Percentiles rank a stretch among this genome's conserved stretches.
Conservation (phyloP, 2,888 invertebrate genomes). For the Amblyteles armatorius region DNA sequence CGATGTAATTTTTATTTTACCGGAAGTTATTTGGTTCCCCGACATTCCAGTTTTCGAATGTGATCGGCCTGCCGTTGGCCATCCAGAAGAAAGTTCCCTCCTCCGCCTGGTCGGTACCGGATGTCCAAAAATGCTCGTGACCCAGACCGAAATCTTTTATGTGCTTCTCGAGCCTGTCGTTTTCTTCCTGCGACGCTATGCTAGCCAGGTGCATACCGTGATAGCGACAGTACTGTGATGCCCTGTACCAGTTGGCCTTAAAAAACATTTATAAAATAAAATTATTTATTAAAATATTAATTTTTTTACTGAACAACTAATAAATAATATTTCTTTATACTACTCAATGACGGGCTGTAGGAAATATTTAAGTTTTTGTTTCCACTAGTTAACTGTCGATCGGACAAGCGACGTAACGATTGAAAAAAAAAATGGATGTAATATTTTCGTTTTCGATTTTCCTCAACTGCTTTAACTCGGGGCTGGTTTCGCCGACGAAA, state of each 20-base stretch:
- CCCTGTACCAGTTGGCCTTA: constrained; percentile 97
- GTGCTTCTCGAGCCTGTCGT: constrained; percentile 95
- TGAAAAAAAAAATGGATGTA: background rate
- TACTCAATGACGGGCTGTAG: too few relatives aligned
- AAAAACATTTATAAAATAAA: constrained; percentile 17
- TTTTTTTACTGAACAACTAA: background rate
- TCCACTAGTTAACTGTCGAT: background rate
- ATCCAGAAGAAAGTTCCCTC: constrained; percentile 97
- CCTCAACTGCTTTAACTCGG: constrained; percentile 1
- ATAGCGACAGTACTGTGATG: constrained; percentile 96
- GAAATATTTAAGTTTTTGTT: background rate
- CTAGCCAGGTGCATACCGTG: constrained; percentile 97
- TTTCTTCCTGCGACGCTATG: constrained; percentile 95
- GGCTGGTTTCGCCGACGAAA: background rate
- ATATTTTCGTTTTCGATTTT: constrained; percentile 39
- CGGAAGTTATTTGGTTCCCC: constrained; percentile 96
- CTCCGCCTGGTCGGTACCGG: constrained; percentile 95
- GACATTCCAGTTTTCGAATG: constrained; percentile 97
- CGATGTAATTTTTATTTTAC: constrained; percentile 68
- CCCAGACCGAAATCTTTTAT: constrained; percentile 96
- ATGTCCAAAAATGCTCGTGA: constrained; percentile 97
- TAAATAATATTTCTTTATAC: too few relatives aligned
- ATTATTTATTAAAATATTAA: background rate
- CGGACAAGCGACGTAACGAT: background rate
- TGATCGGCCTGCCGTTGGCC: constrained; percentile 94